Percentiles rank a stretch among this genome's conserved stretches.
phyloP scores from a whole-genome alignment of 2,888 invertebrate species.

The Brachyptera putata region DNA sequence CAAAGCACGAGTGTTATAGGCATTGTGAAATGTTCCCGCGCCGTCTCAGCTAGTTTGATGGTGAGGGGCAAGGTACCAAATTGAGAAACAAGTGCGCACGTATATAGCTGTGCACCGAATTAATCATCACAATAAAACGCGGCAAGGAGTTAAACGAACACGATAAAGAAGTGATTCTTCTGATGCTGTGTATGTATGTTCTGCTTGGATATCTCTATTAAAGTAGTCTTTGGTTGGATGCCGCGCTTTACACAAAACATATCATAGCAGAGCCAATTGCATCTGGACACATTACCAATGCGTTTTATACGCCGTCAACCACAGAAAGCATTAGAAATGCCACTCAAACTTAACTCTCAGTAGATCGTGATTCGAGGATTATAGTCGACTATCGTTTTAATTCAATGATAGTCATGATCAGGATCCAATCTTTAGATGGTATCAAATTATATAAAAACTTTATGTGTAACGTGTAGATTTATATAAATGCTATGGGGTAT shows the following conservation, averaged over 20 bases:
- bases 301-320: slow-evolving; percentile 6
- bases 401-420: too few species aligned
- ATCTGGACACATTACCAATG: slow-evolving; percentile 3
- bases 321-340: slow-evolving; percentile 13
- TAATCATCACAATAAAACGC: slow-evolving; percentile 6
- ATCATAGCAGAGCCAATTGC: not conserved
- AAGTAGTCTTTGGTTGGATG: slow-evolving; percentile 2
- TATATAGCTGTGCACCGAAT: not conserved
- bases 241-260: slow-evolving; percentile 1
- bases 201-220: slow-evolving; percentile 13
- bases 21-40: slow-evolving; percentile 1
- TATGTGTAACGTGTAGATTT: too few species aligned
- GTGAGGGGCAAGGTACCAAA: not conserved
- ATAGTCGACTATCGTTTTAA: too few species aligned
- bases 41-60: not conserved
- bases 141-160: not conserved
- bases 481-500: too few species aligned
- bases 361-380: too few species aligned
- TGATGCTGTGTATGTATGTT: too few species aligned
- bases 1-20: slow-evolving; percentile 14
- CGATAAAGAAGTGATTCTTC: not conserved
- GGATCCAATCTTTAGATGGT: too few species aligned
- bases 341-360: slow-evolving; percentile 3
- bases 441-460: too few species aligned
- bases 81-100: not conserved